phyloP scores from a whole-genome alignment of 1,140 invertebrate genomes.

The Pseudomyrmex pallidus region DNA sequence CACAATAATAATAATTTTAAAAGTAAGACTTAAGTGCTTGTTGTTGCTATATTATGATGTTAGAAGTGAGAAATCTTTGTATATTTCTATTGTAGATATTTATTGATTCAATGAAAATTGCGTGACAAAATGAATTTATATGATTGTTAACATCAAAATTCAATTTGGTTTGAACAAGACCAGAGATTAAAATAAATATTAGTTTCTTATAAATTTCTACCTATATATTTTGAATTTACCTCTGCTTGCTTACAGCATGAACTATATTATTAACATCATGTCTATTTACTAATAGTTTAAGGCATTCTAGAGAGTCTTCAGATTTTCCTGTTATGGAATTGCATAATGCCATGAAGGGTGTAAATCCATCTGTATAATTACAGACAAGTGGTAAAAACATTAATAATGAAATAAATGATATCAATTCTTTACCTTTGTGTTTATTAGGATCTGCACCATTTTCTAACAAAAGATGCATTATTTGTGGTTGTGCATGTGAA shows the following conservation, averaged over 20 bases:
- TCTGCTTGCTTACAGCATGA: slow-evolving; percentile 75
- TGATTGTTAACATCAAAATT: no score
- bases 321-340: slow-evolving; percentile 59
- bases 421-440: slow-evolving; percentile 75
- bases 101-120: no score
- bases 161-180: no score
- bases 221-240: slow-evolving; percentile 56
- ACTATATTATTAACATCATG: slow-evolving; percentile 71
- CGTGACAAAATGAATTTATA: no score
- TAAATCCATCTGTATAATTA: slow-evolving; percentile 84
- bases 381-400: slow-evolving; percentile 23
- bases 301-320: slow-evolving; percentile 74
- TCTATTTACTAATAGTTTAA: slow-evolving; percentile 73
- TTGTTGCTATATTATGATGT: no score
- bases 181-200: background rate
- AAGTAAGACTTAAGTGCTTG: background rate
- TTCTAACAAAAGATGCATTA: slow-evolving; percentile 77
- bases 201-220: background rate
- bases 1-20: slow-evolving; percentile 30
- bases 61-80: no score
- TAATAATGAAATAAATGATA: slow-evolving; percentile 26
- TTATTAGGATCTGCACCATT: slow-evolving; percentile 81
- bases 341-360: slow-evolving; percentile 85
- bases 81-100: no score
- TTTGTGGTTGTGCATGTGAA: slow-evolving; percentile 69